Percentiles rank a stretch among this genome's conserved stretches.
phyloP scores from a whole-genome alignment of 2,113 vertebrate genomes.

The Todiramphus chloris region DNA sequence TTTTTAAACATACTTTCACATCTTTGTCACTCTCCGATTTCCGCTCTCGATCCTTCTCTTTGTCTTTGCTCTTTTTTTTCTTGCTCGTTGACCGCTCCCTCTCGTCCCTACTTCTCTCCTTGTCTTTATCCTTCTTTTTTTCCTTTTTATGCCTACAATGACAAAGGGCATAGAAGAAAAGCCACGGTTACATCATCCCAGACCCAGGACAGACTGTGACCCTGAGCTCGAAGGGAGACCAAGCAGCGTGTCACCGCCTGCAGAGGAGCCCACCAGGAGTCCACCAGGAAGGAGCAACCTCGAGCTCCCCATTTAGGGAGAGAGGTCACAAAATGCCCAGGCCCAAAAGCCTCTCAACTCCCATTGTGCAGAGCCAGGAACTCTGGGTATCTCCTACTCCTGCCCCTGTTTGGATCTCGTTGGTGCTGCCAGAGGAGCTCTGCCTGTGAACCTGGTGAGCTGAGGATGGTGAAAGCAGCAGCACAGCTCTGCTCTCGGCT shows the following conservation, averaged over 20 bases:
- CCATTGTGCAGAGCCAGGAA: neutral
- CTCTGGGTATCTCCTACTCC: fast-evolving
- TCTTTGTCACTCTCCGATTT: conserved; percentile 96
- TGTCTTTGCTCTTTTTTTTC: conserved; percentile 95
- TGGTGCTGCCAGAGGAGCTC: neutral
- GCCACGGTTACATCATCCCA: neutral
- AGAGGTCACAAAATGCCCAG: neutral
- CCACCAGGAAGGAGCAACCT: neutral
- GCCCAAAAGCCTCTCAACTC: neutral
- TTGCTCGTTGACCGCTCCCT: conserved; percentile 90
- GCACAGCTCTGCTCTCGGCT: neutral
- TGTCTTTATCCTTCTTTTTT: conserved; percentile 97
- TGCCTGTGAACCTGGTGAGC: fast-evolving
- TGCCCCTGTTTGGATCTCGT: neutral
- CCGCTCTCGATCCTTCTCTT: conserved; percentile 91
- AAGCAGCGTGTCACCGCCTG: fast-evolving
- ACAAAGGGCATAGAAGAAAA: neutral
- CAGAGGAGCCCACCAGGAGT: neutral
- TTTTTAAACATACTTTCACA: conserved; percentile 86
- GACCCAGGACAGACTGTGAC: neutral
- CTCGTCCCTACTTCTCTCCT: conserved; percentile 87
- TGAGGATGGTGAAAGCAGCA: fast-evolving
- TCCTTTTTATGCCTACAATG: conserved; percentile 92
- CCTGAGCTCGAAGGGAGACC: neutral
- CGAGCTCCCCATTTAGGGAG: fast-evolving